Conservation (phyloP, 2,888 invertebrate species). For the Habroteleia sp. region DNA sequence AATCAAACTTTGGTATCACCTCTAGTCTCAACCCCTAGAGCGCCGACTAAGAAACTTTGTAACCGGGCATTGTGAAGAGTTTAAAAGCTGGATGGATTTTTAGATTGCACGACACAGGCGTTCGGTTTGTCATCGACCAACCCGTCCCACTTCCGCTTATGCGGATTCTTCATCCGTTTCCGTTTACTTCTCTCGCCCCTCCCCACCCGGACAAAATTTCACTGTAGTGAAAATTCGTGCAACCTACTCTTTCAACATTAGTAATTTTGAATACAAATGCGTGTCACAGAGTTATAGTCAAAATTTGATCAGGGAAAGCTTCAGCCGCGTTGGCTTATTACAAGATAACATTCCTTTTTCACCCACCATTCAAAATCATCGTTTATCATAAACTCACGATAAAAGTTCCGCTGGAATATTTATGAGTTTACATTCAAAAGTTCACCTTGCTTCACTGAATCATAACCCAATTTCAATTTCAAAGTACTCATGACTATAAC, state of each 20-base stretch:
- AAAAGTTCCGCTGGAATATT: slow-evolving; percentile 36
- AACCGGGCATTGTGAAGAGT: slow-evolving; percentile 79
- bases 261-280: too few species aligned
- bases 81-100: slow-evolving; percentile 81
- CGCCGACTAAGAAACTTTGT: slow-evolving; percentile 74
- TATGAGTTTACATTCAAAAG: slow-evolving; percentile 25
- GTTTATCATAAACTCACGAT: slow-evolving; percentile 32
- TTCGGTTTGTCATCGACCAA: slow-evolving; percentile 76
- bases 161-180: slow-evolving; percentile 70
- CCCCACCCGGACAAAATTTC: too few species aligned
- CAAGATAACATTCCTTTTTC: too few species aligned
- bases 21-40: slow-evolving; percentile 60
- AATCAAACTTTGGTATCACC: slow-evolving; percentile 80
- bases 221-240: too few species aligned
- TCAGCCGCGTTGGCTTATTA: too few species aligned
- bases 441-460: slow-evolving; percentile 11
- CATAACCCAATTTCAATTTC: slow-evolving; percentile 47
- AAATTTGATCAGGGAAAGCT: too few species aligned
- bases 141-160: slow-evolving; percentile 63
- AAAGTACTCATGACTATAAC: slow-evolving; percentile 17
- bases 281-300: too few species aligned
- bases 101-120: slow-evolving; percentile 76
- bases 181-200: slow-evolving; percentile 53
- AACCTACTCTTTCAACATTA: too few species aligned
- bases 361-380: neutral